Evolutionary conservation across 1,140 invertebrate species (phyloP), one percentile per base, ranked within the genome.

Genomic region (Caenorhabditis tropicalis): DNA sequence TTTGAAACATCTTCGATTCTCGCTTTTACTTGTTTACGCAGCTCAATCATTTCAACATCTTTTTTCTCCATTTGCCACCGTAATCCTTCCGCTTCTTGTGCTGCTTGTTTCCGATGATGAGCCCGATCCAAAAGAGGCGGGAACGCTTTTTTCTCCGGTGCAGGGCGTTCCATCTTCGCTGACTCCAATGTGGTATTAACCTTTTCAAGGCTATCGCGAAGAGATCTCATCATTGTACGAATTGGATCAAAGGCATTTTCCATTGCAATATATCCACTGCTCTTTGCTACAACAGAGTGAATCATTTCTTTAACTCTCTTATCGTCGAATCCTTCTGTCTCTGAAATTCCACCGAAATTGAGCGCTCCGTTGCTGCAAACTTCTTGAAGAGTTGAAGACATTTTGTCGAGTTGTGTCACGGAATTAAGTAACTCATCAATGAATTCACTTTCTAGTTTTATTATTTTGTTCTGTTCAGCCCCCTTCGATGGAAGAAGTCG

Each of bases 41-140:
- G 58, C 33, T 89, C 84, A 16, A 85, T 29, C 74, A 91, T 87
- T 60, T 91, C 88, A 15, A 83, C 81, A 27, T 91, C 90, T 79
- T 91, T 91, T 60, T 91, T 91, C 9, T 91, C 83, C 80, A 91
- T 81, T 79, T 91, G 89, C 90, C 90, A 91, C 10, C 90, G 85
- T 15, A 91, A 79, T 43, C 87, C 86, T 79, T 91, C 90, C 12
- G 90, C 88, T 65, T 91, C 90, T 31, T 87, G 88, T 15, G 86
- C 88, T 79, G 91, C 90, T 48, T 86, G 85, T 79, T 91, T 91
- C 3, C 90, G 56, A 29, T 79, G 80, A 33, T 89, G 87, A 2
- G 90, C 90, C 9, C 90, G 83, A 46, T 90, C 89, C 2, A 88
- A 21, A n/a, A 91, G 58, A 9, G 90, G 89, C 21, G 87, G 86